Evolutionary conservation across 2,888 invertebrate species (phyloP).

Genomic region (Palloptera scutellata): DNA sequence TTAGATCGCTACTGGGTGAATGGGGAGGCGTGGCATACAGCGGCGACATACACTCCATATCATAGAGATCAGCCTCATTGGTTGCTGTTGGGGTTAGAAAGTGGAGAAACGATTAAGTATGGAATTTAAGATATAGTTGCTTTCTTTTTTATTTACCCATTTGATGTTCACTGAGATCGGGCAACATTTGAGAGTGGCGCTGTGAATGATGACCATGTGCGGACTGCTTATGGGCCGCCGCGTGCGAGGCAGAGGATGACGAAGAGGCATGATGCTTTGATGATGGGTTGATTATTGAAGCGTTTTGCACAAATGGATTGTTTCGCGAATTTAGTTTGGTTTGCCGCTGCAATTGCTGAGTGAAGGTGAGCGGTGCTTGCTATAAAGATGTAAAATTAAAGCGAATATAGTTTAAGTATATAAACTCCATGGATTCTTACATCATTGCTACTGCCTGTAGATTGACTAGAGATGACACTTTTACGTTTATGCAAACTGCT

Average conservation of each 20-base stretch:
- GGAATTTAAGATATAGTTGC: neutral
- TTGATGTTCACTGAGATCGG: slow-evolving; percentile 64
- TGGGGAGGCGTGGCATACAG: slow-evolving; percentile 84
- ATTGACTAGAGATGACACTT: slow-evolving; percentile 66
- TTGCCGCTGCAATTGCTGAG: slow-evolving; percentile 83
- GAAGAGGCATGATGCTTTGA: slow-evolving; percentile 56
- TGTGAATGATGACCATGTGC: slow-evolving; percentile 48
- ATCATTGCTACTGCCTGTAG: slow-evolving; percentile 65
- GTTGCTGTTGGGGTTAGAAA: slow-evolving; percentile 47
- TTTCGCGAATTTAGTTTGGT: slow-evolving; percentile 62
- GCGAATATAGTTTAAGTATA: neutral
- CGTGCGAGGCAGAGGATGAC: slow-evolving; percentile 45
- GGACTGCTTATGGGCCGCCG: slow-evolving; percentile 39
- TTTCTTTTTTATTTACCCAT: slow-evolving; percentile 50
- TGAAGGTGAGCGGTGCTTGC: slow-evolving; percentile 82
- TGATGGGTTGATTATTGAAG: slow-evolving; percentile 50
- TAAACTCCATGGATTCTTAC: slow-evolving; percentile 49
- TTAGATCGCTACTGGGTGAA: slow-evolving; percentile 74
- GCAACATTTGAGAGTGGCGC: slow-evolving; percentile 62
- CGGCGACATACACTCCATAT: slow-evolving; percentile 69
- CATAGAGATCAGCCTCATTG: slow-evolving; percentile 64
- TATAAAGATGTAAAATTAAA: slow-evolving; percentile 25
- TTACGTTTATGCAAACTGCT: slow-evolving; percentile 65
- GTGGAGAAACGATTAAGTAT: neutral
- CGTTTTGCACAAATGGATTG: slow-evolving; percentile 58